phyloP scores from a whole-genome alignment of 2,888 invertebrate genomes.

The Abscondita cerata region DNA sequence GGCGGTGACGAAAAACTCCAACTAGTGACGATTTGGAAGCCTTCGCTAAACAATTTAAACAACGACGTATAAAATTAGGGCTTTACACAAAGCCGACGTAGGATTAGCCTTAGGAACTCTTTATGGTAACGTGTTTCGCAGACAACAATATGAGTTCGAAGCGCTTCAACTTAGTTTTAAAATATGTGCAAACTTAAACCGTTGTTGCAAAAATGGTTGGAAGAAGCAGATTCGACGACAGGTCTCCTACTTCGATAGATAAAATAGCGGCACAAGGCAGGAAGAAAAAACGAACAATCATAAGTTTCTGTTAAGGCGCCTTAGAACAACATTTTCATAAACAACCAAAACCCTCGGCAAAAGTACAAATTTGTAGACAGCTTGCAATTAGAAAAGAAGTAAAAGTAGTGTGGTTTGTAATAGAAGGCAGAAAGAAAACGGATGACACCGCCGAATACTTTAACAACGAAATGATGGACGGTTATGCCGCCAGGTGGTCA shows the following conservation, averaged over 20 bases:
- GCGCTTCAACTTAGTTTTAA: conserved; percentile 99
- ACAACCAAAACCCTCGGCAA: conserved; percentile 99
- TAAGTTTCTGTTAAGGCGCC: conserved; percentile 95
- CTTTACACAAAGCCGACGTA: conserved; percentile 98
- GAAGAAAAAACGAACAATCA: conserved; percentile 99
- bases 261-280: conserved; percentile 99
- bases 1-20: conserved; percentile 92
- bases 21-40: conserved; percentile 98
- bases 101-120: conserved; percentile 97
- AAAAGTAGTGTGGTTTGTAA: conserved; percentile 99
- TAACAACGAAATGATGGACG: conserved; percentile 89
- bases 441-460: conserved; percentile 95
- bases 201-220: conserved; percentile 97
- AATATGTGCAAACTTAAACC: conserved; percentile 99
- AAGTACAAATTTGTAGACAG: conserved; percentile 94
- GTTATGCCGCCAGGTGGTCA: conserved; percentile 71
- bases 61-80: conserved; percentile 98
- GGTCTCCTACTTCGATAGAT: conserved; percentile 97
- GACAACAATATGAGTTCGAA: conserved; percentile 99
- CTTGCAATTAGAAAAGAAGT: conserved; percentile 98
- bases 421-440: conserved; percentile 95
- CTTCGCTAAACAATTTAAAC: conserved; percentile 99
- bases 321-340: conserved; percentile 99
- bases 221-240: conserved; percentile 98
- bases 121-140: conserved; percentile 99